Evolutionary conservation across 2,888 invertebrate genomes (phyloP), one percentile per base, ranked within the genome.

Genomic region (Clistopyga incitator): DNA sequence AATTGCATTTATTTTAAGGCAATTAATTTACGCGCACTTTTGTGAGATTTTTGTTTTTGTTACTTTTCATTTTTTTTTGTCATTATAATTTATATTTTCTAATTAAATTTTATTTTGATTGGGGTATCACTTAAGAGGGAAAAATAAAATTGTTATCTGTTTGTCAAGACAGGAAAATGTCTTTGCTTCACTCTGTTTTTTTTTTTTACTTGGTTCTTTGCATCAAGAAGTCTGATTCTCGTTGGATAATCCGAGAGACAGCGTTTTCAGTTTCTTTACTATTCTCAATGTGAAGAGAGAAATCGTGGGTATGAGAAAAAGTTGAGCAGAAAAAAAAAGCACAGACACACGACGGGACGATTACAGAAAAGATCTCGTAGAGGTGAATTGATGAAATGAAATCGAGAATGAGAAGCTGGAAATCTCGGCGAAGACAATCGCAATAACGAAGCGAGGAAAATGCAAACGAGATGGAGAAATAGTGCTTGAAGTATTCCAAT

Each of bases 401-500:
- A 74, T 78, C 72, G 68, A n/a, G 72, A 42, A 72, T 38, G 42
- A 47, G 18, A 59, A 23, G 72, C 52, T 23, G 61, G 56, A 72
- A 50, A 42, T n/a, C 54, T 56, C 38, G 29, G 4, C 4, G 8
- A 15, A 72, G 67, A 72, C 68, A 74, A 78, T 81, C 50, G 45
- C 18, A n/a, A 11, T 45, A 50, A 72, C 47, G 42, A 8, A 56
- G 42, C 11, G 65, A 13, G n/a, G 72, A 52, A 61, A 78, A 82
- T 82, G 78, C 61, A 75, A 78, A 82, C 47, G 82, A 78, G 74
- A 70, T 18, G 54, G 64, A 64, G 64, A 74, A 68, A 74, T 78
- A 61, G 68, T 52, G 45, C 65, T 18, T 13, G 13, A 64, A 25
- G 50, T 74, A 82, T 82, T 72, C 47, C 72, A 67, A 68, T 82